Percentiles rank a stretch among this genome's conserved stretches.
These are phyloP conservation scores for Crypturellus undulatus DNA, from an alignment of 2,113 vertebrate genomes.

Conservation along the genomic window DNA sequence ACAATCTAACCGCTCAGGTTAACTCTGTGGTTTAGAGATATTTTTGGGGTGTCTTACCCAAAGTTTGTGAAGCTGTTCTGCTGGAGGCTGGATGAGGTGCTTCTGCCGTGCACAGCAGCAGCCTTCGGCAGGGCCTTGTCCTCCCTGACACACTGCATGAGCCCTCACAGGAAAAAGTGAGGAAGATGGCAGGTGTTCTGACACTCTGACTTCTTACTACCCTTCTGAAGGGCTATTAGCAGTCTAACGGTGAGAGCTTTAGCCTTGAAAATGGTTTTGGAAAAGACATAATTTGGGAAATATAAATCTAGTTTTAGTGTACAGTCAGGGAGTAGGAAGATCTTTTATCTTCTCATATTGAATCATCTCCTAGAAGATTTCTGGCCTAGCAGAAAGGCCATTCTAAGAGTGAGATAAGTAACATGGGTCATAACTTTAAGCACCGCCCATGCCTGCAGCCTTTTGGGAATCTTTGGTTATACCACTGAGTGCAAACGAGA, in stretches of 20 bases:
- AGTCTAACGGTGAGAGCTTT: not conserved
- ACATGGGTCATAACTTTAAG: not conserved
- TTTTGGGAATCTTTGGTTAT: not conserved
- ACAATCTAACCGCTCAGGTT: not conserved
- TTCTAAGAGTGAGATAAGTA: not conserved
- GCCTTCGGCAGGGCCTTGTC: not conserved
- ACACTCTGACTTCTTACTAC: not conserved
- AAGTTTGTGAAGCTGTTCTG: not conserved
- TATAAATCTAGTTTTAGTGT: not conserved
- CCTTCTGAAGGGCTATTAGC: not conserved
- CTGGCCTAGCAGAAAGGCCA: not conserved
- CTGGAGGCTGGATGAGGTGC: not conserved
- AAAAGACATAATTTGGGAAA: not conserved
- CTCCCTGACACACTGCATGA: not conserved
- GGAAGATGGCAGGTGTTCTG: not conserved
- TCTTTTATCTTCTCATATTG: not conserved
- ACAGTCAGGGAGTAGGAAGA: not conserved
- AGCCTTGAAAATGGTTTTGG: not conserved
- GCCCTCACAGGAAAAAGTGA: not conserved
- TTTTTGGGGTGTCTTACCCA: not conserved
- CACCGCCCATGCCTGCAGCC: not conserved
- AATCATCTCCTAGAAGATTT: not conserved
- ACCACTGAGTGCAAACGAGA: not conserved
- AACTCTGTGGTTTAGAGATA: not conserved
- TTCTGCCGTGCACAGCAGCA: not conserved